Conservation (phyloP, 2,888 invertebrate species). For the Macaria notata region DNA sequence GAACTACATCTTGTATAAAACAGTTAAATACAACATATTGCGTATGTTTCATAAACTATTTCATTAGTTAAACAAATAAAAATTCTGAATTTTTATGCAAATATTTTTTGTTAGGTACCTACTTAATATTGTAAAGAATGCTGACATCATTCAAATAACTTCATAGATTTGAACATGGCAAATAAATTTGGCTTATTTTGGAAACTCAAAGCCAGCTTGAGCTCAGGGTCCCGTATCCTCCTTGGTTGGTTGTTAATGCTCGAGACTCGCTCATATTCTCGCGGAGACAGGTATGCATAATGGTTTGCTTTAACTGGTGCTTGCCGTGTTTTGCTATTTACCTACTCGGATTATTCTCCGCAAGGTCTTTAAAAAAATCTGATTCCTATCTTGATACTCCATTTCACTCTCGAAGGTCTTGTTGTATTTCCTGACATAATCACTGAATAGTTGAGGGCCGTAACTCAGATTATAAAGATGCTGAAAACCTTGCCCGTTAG, state of each 20-base stretch:
- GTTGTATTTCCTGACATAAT: conserved; percentile 41
- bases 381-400: conserved; percentile 49
- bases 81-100: too few species aligned
- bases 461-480: conserved; percentile 38
- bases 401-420: conserved; percentile 41
- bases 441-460: conserved; percentile 36
- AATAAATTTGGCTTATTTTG: conserved; percentile 23
- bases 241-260: conserved; percentile 6
- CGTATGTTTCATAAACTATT: too few species aligned
- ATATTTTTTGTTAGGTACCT: too few species aligned
- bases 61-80: too few species aligned
- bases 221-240: conserved; percentile 43
- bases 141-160: neutral
- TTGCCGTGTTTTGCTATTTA: conserved; percentile 40
- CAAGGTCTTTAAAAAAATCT: conserved; percentile 53
- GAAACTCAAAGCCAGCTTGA: conserved; percentile 27
- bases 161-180: conserved; percentile 26
- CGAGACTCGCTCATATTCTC: conserved; percentile 32
- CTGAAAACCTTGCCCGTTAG: conserved; percentile 14
- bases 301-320: conserved; percentile 50
- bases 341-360: conserved; percentile 49
- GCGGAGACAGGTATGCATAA: conserved; percentile 50
- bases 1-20: too few species aligned
- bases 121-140: neutral
- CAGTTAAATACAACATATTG: too few species aligned